Conservation (phyloP, 2,888 invertebrate species). For the Peribatodes rhomboidaria region DNA sequence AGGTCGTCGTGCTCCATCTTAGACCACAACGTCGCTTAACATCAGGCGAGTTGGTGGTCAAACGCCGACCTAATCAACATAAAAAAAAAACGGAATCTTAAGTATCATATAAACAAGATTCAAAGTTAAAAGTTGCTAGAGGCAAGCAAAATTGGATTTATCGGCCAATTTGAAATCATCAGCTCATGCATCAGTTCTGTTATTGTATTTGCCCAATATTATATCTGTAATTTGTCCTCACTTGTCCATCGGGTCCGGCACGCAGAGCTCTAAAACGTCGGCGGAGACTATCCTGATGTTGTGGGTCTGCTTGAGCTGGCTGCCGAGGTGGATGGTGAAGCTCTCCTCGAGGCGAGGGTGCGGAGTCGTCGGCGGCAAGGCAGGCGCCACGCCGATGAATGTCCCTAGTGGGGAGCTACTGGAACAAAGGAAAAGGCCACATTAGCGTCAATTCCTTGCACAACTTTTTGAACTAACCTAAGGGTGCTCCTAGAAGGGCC, state of each 20-base stretch:
- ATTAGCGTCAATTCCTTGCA: background rate
- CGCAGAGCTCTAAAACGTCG: constrained; percentile 88
- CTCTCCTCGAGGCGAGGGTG: constrained; percentile 92
- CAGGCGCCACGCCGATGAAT: constrained; percentile 50
- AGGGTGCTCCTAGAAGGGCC: no score
- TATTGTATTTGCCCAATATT: no score
- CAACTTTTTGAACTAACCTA: background rate
- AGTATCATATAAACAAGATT: no score
- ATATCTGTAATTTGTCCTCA: constrained; percentile 40
- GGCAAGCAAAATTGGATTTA: no score
- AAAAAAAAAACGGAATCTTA: no score
- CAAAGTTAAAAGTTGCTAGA: no score
- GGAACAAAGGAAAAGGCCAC: constrained; percentile 13
- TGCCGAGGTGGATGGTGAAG: constrained; percentile 98
- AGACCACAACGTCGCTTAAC: no score
- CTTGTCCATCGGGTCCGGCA: constrained; percentile 61
- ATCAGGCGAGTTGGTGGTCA: no score
- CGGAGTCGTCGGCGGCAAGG: constrained; percentile 46
- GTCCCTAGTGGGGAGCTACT: constrained; percentile 77
- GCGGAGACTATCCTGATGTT: constrained; percentile 97
- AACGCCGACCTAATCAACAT: no score
- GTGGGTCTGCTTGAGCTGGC: constrained; percentile 99
- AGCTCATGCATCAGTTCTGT: no score
- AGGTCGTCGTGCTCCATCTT: no score
- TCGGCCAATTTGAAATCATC: no score